Conservation (phyloP, 2,888 invertebrate genomes). For the Sisyra nigra region DNA sequence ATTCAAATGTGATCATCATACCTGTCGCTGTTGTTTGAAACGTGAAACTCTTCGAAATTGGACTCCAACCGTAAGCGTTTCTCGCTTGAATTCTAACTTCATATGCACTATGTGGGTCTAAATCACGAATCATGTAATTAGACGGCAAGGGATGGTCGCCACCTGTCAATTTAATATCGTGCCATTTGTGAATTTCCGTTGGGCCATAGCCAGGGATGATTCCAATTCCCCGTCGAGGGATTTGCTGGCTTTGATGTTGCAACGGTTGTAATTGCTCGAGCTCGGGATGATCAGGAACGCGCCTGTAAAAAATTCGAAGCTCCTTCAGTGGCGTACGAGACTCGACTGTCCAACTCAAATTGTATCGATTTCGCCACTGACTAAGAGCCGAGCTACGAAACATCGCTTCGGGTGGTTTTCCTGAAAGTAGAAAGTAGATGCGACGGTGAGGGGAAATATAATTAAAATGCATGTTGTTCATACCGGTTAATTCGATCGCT, state of each 20-base stretch:
- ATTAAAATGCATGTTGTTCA: constrained; percentile 8
- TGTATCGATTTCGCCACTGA: constrained; percentile 41
- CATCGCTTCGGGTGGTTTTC: constrained; percentile 45
- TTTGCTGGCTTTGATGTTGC: constrained; percentile 27
- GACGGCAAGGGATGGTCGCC: constrained; percentile 31
- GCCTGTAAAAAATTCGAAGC: constrained; percentile 46
- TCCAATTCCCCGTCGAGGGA: constrained; percentile 11
- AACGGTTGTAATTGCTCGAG: constrained; percentile 26
- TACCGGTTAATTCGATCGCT: constrained; percentile 46
- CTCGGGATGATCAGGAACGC: constrained; percentile 32
- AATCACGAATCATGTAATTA: constrained; percentile 46
- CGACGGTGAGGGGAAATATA: not conserved
- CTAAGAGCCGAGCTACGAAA: constrained; percentile 46
- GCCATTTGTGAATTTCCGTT: constrained; percentile 27
- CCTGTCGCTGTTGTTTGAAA: constrained; percentile 47
- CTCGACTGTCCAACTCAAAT: constrained; percentile 50
- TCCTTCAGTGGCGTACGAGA: constrained; percentile 49
- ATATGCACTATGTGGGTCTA: constrained; percentile 47
- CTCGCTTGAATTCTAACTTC: constrained; percentile 49
- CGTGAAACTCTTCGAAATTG: constrained; percentile 41
- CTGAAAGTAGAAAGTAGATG: constrained; percentile 21
- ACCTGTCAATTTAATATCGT: constrained; percentile 29
- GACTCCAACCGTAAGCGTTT: constrained; percentile 52
- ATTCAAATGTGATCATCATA: constrained; percentile 15
- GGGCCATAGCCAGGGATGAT: constrained; percentile 11